Conservation (phyloP, 2,888 invertebrate genomes). For the Drosophila longiperda region DNA sequence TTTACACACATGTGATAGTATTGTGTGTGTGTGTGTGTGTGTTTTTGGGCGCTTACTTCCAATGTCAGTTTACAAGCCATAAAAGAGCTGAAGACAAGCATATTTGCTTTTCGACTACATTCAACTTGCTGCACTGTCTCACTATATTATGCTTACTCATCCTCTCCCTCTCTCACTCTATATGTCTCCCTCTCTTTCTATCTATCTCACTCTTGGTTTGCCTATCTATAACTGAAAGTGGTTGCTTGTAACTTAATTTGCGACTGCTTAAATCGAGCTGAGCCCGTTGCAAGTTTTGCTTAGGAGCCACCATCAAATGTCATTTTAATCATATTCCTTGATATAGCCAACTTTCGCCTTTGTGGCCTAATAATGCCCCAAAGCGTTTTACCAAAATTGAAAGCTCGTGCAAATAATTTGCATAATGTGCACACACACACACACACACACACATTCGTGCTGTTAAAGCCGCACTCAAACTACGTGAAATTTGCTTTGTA, state of each 20-base stretch:
- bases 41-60: constrained; percentile 29
- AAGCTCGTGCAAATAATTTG: constrained; percentile 79
- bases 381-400: constrained; percentile 77
- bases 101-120: constrained; percentile 55
- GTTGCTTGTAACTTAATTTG: constrained; percentile 62
- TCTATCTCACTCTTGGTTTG: neutral
- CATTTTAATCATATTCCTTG: constrained; percentile 75
- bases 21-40: constrained; percentile 19
- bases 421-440: constrained; percentile 57
- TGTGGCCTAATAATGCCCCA: constrained; percentile 71
- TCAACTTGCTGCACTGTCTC: constrained; percentile 18
- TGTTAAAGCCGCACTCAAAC: constrained; percentile 49
- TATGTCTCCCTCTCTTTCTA: neutral
- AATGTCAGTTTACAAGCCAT: constrained; percentile 45
- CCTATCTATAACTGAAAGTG: neutral
- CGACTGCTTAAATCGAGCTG: constrained; percentile 48
- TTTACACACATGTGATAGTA: constrained; percentile 48
- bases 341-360: constrained; percentile 52
- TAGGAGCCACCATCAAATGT: constrained; percentile 56
- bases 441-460: neutral
- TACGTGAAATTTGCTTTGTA: constrained; percentile 52
- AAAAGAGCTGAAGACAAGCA: constrained; percentile 43
- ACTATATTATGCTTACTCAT: neutral
- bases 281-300: constrained; percentile 39
- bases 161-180: neutral